Percentiles rank a stretch among this genome's conserved stretches.
phyloP scores from a whole-genome alignment of 1,140 invertebrate genomes.

The Nasonia vitripennis region DNA sequence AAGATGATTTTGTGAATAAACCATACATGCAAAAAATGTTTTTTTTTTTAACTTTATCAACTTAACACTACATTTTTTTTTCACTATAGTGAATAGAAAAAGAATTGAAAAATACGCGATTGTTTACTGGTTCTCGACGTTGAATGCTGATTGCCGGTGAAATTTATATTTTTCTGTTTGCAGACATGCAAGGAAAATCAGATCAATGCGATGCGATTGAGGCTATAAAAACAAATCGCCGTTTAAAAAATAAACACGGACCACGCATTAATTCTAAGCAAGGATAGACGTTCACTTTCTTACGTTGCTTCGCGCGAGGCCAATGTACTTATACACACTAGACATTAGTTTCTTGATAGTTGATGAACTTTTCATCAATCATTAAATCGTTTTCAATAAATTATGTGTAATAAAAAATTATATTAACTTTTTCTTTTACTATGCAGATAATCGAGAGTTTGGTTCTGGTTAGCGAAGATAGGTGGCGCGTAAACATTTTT shows the following conservation, averaged over 20 bases:
- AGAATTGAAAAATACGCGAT: background rate
- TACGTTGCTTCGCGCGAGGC: background rate
- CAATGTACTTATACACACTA: background rate
- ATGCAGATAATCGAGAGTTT: too few relatives aligned
- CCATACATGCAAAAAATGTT: background rate
- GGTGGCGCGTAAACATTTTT: too few relatives aligned
- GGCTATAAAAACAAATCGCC: slow-evolving; percentile 1
- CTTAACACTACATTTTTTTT: too few relatives aligned
- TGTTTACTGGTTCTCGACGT: background rate
- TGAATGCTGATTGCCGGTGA: background rate
- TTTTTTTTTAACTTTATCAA: background rate
- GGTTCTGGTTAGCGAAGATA: too few relatives aligned
- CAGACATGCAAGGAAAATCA: slow-evolving; percentile 8
- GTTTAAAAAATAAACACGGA: slow-evolving; percentile 23
- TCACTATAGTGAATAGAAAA: too few relatives aligned
- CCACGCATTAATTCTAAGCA: slow-evolving; percentile 22
- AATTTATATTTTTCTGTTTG: slow-evolving; percentile 3
- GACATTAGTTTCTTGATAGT: background rate
- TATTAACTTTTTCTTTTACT: too few relatives aligned
- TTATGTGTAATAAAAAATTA: too few relatives aligned
- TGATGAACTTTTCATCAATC: background rate
- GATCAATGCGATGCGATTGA: slow-evolving; percentile 22
- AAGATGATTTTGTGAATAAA: background rate
- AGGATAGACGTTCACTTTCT: slow-evolving; percentile 18
- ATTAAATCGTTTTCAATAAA: background rate